Percentiles rank a stretch among this genome's conserved stretches.
Evolutionary conservation across 1,140 invertebrate species (phyloP).

Genomic region (Tenebrio molitor): DNA sequence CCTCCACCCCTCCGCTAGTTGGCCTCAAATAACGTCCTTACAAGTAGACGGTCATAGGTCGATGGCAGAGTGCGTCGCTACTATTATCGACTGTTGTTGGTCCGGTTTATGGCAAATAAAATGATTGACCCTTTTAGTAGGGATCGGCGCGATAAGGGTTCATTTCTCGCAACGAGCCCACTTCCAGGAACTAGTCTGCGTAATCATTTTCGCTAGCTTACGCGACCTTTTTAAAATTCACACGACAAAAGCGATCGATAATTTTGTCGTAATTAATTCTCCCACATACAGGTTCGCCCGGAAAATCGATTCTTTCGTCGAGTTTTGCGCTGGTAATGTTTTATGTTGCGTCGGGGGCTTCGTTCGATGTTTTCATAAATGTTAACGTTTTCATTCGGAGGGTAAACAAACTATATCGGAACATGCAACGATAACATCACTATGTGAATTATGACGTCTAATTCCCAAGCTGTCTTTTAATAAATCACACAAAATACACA

Average conservation of each 20-base stretch:
- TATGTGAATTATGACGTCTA: too few relatives aligned
- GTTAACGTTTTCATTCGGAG: neutral
- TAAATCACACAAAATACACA: too few relatives aligned
- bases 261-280: constrained; percentile 34
- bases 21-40: constrained; percentile 50
- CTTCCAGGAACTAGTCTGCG: neutral
- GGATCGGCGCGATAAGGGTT: neutral
- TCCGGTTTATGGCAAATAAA: neutral
- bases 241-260: constrained; percentile 37
- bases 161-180: neutral
- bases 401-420: neutral
- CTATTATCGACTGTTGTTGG: neutral
- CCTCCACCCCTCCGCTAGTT: constrained; percentile 43
- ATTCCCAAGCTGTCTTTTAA: too few relatives aligned
- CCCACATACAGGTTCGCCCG: neutral
- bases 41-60: constrained; percentile 28
- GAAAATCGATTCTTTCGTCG: constrained; percentile 41
- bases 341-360: neutral
- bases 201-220: neutral
- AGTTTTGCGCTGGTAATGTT: constrained; percentile 8
- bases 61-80: constrained; percentile 41
- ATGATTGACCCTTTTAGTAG: constrained; percentile 1
- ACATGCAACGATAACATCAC: too few relatives aligned
- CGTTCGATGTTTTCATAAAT: neutral
- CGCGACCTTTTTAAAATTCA: constrained; percentile 30